Conservation (phyloP, 2,888 invertebrate genomes). For the Argyresthia goedartella region DNA sequence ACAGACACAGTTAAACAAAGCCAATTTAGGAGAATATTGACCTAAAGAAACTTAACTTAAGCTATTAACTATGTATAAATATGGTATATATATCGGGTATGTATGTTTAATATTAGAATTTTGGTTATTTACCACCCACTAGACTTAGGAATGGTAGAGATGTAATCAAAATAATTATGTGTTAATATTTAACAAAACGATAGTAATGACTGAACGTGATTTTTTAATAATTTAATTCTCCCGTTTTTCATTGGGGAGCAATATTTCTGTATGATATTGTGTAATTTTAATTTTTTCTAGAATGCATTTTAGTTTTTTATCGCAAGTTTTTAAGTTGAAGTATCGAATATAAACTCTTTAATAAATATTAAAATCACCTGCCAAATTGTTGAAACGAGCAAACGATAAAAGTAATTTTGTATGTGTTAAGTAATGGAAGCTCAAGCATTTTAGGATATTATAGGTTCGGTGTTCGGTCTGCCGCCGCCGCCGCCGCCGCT, state of each 20-base stretch:
- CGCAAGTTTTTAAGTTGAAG: constrained; percentile 56
- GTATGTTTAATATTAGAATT: constrained; percentile 70
- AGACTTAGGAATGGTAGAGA: constrained; percentile 67
- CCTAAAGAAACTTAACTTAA: constrained; percentile 70
- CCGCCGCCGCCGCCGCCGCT: constrained; percentile 42
- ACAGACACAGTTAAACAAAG: constrained; percentile 64
- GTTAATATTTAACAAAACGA: constrained; percentile 65
- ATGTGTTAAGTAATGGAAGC: constrained; percentile 55
- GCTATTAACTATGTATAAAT: constrained; percentile 69
- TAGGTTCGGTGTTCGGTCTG: constrained; percentile 24
- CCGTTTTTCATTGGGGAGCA: constrained; percentile 49
- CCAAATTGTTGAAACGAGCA: constrained; percentile 63
- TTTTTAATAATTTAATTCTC: constrained; percentile 57
- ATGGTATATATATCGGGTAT: constrained; percentile 68
- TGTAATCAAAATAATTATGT: constrained; percentile 65
- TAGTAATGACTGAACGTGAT: constrained; percentile 66
- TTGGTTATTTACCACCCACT: constrained; percentile 70
- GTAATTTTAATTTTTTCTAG: constrained; percentile 67
- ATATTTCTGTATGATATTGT: constrained; percentile 58
- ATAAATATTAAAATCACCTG: constrained; percentile 57
- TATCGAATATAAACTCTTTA: constrained; percentile 56
- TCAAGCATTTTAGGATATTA: constrained; percentile 63
- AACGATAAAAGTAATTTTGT: constrained; percentile 37
- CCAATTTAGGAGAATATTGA: constrained; percentile 61
- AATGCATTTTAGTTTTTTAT: constrained; percentile 67